Base-by-base conservation (phyloP, 1,140 invertebrate species). In the Calephelis nemesis region DNA sequence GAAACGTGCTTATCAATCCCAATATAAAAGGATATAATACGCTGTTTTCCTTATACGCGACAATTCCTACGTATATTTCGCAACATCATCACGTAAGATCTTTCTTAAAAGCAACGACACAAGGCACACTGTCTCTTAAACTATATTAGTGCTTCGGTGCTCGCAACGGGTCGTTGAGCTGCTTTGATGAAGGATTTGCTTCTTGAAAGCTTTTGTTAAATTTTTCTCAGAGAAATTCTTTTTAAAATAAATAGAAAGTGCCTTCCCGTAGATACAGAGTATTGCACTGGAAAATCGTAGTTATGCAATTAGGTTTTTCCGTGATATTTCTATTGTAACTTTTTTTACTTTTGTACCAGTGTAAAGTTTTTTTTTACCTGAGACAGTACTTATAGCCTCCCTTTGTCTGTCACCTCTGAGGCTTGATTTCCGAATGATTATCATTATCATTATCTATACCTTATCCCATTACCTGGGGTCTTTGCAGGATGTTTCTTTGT, bases 181-280 rank as follows among this genome's bases (percentile, higher is more conserved):
- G 72, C 81, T 87, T 85, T 87, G 87, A 87, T 85, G 83, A 85
- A 87, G 77, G 78, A 87, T 87, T 87, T 82, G 77, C 81, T 85
- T 75, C 81, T 83, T 87, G 81, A 89, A 83, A 89, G 85, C 84
- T 87, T 87, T 85, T 89, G 84, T 89, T 84, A 80, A 84, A 87
- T 79, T 83, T 86, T 85, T 83, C 78, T 80, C 64, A 48, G 69
- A 78, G 72, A 79, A 83, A 82, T 81, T 77, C 77, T 70, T 69
- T 82, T 87, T 83, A 83, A 82, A 87, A 82, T 85, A 83, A 81
- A 84, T 77, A 84, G 66, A 77, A 74, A 79, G 70, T 73, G 67
- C 67, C 73, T 76, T 74, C 65, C 48, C 54, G 65, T 74, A 60
- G 71, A 70, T 73, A 72, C 65, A 72, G 62, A 62, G 65, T 72